Conservation (phyloP, 2,113 vertebrate genomes). For the Corydoras sp. region DNA sequence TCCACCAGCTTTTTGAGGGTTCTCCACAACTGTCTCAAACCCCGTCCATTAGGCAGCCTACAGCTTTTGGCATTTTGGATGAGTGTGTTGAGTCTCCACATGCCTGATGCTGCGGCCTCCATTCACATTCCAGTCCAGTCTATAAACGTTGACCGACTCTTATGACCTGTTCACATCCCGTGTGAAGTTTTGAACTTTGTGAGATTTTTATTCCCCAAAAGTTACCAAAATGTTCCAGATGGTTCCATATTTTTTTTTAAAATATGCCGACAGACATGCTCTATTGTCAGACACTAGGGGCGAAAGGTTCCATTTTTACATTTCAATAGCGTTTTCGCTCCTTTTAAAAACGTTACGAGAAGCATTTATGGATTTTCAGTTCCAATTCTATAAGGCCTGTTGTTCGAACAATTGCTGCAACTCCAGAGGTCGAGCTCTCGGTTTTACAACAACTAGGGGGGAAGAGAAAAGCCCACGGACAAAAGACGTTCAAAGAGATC, state of each 20-base stretch:
- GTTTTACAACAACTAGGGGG: conserved; percentile 17
- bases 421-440: conserved; percentile 21
- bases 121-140: too few species aligned
- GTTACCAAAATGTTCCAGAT: neutral
- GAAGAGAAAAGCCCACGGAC: conserved; percentile 27
- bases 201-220: too few species aligned
- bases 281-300: neutral
- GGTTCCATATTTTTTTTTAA: conserved; percentile 13
- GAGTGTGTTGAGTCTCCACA: too few species aligned
- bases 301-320: conserved; percentile 32
- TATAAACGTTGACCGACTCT: too few species aligned
- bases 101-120: too few species aligned
- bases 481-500: conserved; percentile 25
- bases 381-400: conserved; percentile 22
- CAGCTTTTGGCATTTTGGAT: too few species aligned
- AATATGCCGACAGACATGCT: conserved; percentile 2
- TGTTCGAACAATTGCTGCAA: conserved; percentile 28
- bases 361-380: conserved; percentile 37
- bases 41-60: too few species aligned
- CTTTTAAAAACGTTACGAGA: conserved; percentile 17
- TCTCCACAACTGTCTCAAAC: too few species aligned
- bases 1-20: too few species aligned
- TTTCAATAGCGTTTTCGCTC: conserved; percentile 34
- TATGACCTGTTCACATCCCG: too few species aligned
- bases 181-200: too few species aligned